Conservation (phyloP, 2,797 vertebrate genomes). For the Silurus aristotelis region DNA sequence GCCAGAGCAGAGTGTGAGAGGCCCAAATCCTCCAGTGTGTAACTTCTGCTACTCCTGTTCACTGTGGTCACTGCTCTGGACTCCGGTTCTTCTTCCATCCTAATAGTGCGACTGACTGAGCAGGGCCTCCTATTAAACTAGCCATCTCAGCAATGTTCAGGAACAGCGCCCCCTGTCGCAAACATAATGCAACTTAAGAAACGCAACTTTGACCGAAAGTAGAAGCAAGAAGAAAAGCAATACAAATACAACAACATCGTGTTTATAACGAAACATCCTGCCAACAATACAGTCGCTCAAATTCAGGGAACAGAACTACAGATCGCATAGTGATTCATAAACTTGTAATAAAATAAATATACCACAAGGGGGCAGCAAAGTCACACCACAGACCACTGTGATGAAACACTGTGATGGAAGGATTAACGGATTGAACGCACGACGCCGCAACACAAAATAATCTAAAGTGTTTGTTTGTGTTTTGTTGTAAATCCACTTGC, state of each 20-base stretch:
- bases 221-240: not conserved
- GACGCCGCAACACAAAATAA: not conserved
- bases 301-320: not conserved
- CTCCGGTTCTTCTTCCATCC: conserved; percentile 66
- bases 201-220: not conserved
- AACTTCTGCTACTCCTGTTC: conserved; percentile 38
- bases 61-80: conserved; percentile 44
- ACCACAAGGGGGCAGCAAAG: conserved; percentile 70
- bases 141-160: not conserved
- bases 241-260: not conserved
- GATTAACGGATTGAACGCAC: not conserved
- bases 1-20: conserved; percentile 64
- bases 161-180: conserved; percentile 27
- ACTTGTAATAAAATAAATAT: not conserved
- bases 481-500: not conserved
- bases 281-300: not conserved
- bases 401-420: not conserved
- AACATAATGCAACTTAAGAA: not conserved
- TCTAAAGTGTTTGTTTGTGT: conserved; percentile 5
- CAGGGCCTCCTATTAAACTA: conserved; percentile 17
- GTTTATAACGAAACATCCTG: not conserved
- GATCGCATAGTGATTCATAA: not conserved
- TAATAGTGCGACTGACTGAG: conserved; percentile 30
- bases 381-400: conserved; percentile 25
- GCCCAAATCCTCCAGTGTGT: conserved; percentile 55